A percentile compares a stretch with the other conserved stretches of the same genome.
phyloP scores from a whole-genome alignment of 1,140 invertebrate genomes.

The Diabrotica virgifera region DNA sequence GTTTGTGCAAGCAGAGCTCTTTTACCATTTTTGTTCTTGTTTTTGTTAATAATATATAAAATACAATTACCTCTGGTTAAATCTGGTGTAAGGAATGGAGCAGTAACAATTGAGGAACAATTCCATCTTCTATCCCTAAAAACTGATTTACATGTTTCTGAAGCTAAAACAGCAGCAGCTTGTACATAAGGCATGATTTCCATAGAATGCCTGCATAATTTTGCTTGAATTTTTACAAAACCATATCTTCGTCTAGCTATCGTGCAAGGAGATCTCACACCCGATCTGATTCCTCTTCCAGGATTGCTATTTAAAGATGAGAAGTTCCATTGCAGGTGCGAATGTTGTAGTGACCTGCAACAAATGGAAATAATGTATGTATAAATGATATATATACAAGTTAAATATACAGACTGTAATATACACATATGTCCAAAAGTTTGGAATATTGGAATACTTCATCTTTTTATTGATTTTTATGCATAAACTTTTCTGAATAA shows the following conservation, averaged over 20 bases:
- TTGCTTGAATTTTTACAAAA: slow-evolving; percentile 44
- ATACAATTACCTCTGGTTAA: slow-evolving; percentile 64
- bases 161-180: slow-evolving; percentile 65
- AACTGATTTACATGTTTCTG: slow-evolving; percentile 67
- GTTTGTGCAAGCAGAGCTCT: no score
- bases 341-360: slow-evolving; percentile 45
- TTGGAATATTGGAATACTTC: no score
- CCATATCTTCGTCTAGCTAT: slow-evolving; percentile 42
- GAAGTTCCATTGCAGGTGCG: slow-evolving; percentile 44
- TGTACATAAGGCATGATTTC: slow-evolving; percentile 72
- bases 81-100: slow-evolving; percentile 71
- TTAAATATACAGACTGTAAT: no score
- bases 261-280: slow-evolving; percentile 40
- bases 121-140: slow-evolving; percentile 79
- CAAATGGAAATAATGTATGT: no score
- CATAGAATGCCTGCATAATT: slow-evolving; percentile 43
- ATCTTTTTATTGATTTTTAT: no score
- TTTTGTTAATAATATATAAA: no score
- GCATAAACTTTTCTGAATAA: no score
- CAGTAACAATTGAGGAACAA: slow-evolving; percentile 72
- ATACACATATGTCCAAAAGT: no score
- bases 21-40: no score
- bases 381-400: no score
- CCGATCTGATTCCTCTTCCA: slow-evolving; percentile 42
- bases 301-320: slow-evolving; percentile 36